Evolutionary conservation across 2,113 vertebrate species (phyloP).

Genomic region (Gnathonemus echidnorhynchus): DNA sequence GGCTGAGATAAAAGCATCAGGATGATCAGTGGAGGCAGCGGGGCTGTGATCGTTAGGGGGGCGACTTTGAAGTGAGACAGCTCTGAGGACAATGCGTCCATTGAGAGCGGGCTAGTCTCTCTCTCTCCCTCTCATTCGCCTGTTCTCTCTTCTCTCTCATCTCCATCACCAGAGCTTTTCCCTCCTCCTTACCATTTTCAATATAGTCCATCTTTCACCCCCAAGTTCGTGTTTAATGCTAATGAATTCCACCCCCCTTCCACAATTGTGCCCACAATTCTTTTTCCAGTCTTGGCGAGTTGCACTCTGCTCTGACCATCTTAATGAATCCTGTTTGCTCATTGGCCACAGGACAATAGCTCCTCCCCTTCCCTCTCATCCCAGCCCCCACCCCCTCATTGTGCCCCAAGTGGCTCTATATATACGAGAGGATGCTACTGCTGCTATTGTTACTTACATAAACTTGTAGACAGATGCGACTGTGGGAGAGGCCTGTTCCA

Average conservation of each 20-base stretch:
- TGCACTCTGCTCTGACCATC: conserved; percentile 63
- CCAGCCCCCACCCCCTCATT: conserved; percentile 35
- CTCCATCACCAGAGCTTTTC: conserved; percentile 12
- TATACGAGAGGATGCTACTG: conserved; percentile 63
- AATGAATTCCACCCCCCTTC: conserved; percentile 58
- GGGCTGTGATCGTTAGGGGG: conserved; percentile 68
- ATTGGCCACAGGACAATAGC: conserved; percentile 67
- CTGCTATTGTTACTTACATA: conserved; percentile 62
- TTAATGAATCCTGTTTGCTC: conserved; percentile 86
- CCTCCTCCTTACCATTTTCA: conserved; percentile 21
- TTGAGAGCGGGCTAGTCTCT: conserved; percentile 58
- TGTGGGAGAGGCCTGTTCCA: conserved; percentile 45
- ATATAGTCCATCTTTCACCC: conserved; percentile 44
- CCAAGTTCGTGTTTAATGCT: conserved; percentile 42
- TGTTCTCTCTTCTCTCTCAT: conserved; percentile 9
- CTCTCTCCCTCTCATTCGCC: conserved; percentile 27
- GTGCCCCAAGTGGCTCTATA: conserved; percentile 65
- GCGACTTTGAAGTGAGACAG: conserved; percentile 73
- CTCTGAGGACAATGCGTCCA: conserved; percentile 73
- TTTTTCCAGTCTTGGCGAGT: conserved; percentile 63
- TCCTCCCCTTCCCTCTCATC: conserved; percentile 49
- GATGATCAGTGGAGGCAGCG: conserved; percentile 76
- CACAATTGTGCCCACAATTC: conserved; percentile 26
- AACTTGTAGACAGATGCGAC: conserved; percentile 55
- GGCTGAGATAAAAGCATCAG: conserved; percentile 70